phyloP scores from a whole-genome alignment of 2,113 vertebrate species.

The Dolichotis patagonum region DNA sequence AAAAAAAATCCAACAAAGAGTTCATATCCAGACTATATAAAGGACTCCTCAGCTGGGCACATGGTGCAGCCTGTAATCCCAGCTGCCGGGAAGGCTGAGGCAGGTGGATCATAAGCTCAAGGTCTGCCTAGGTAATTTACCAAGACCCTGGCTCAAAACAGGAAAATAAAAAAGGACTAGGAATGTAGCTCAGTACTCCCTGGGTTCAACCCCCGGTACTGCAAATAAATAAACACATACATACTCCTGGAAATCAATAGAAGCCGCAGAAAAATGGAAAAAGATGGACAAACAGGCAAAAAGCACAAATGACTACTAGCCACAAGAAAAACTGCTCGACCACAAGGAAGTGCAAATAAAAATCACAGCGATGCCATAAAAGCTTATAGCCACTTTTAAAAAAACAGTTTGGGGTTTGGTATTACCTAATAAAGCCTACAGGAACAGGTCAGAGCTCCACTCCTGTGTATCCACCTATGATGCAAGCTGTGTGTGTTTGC shows the following conservation, averaged over 20 bases:
- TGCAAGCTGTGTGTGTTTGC: not conserved
- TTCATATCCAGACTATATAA: not conserved
- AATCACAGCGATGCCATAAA: not conserved
- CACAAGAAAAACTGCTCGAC: not conserved
- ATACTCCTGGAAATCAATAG: not conserved
- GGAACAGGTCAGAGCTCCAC: not conserved
- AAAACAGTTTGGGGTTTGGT: not conserved
- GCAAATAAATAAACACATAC: not conserved
- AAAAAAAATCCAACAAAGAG: too few relatives aligned
- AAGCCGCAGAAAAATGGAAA: not conserved
- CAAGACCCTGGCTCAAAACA: not conserved
- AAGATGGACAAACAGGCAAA: not conserved
- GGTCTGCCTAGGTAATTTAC: not conserved
- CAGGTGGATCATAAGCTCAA: not conserved
- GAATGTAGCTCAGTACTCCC: not conserved
- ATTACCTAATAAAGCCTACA: not conserved
- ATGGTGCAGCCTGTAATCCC: not conserved
- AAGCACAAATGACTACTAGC: not conserved
- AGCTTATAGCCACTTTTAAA: not conserved
- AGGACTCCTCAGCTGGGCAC: not conserved
- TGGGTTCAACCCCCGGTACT: not conserved
- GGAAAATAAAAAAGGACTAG: not conserved
- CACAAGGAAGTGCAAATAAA: not conserved
- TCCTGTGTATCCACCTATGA: not conserved
- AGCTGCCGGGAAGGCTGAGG: not conserved